phyloP scores from a whole-genome alignment of 2,888 invertebrate species.

The Argyresthia goedartella region DNA sequence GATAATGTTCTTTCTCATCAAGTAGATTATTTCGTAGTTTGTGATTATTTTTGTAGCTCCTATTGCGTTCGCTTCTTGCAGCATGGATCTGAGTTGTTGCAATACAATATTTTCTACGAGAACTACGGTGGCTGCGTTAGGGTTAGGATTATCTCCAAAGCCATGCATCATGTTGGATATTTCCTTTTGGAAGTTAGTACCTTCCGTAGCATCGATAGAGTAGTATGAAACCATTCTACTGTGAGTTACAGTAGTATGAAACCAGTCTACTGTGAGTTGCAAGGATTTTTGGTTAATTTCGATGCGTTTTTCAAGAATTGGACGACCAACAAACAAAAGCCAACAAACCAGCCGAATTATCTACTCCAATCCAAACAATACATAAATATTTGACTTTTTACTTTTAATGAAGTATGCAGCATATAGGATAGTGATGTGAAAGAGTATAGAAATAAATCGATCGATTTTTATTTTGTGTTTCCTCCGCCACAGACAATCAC shows the following conservation, averaged over 20 bases:
- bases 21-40: slow-evolving; percentile 81
- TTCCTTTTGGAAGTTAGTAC: slow-evolving; percentile 72
- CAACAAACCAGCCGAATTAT: background rate
- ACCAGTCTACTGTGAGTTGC: slow-evolving; percentile 41
- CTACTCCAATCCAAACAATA: no score
- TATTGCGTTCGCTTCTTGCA: slow-evolving; percentile 78
- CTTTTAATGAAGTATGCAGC: background rate
- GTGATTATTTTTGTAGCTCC: slow-evolving; percentile 71
- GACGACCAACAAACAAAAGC: background rate
- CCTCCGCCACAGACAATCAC: no score
- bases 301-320: background rate
- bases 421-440: no score
- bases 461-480: no score
- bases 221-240: slow-evolving; percentile 58
- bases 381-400: background rate
- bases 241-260: slow-evolving; percentile 50
- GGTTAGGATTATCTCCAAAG: slow-evolving; percentile 90
- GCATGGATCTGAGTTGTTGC: slow-evolving; percentile 82
- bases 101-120: slow-evolving; percentile 87
- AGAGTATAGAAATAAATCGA: no score
- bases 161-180: slow-evolving; percentile 92
- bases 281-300: background rate
- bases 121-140: slow-evolving; percentile 84
- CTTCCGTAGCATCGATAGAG: slow-evolving; percentile 41
- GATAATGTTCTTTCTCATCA: slow-evolving; percentile 84